Evolutionary conservation across 2,113 vertebrate species (phyloP), one percentile per base, ranked within the genome.

Genomic region (Octodon degus): DNA sequence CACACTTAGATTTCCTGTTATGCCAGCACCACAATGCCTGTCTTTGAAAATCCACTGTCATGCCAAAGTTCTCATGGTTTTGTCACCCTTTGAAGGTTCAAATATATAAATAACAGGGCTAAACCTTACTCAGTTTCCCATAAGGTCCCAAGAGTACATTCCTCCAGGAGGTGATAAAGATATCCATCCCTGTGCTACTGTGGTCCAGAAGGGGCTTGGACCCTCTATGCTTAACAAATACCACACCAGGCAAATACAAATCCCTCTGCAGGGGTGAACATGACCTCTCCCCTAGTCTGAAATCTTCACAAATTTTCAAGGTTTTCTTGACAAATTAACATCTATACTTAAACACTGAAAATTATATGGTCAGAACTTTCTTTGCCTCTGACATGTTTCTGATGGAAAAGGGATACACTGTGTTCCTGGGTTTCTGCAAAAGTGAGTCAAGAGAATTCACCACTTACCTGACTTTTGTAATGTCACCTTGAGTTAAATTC

Each of bases 241-340:
- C 34, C 37, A 34, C 6, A 14, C 11, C 50, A 80, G 17, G 24
- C 40, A 91, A 37, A 74, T 91, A 74, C 22, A 47, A 58, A 37
- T 85, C 16, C 34, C 77, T 47, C 80, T 67, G n/a, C 74, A 16
- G 30, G 4, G 40, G 8, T 72, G 62, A 63, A 10, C 34, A 2
- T 13, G 12, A 32, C 25, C 72, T 77, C 55, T 67, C 9, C 22
- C 11, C 5, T 0, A 62, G 12, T 22, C 22, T 62, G 27, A 53
- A 90, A n/a, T 62, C 14, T 82, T 77, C 34, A 89, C 32, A 50
- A 80, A 4, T 34, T 86, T 90, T 76, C 53, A 85, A 94, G 65
- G 72, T 65, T 74, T 96, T 88, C 67, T 90, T 72, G 90, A 79
- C 70, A 88, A 88, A 62, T 95, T 72, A 50, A 72, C 53, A 22